A percentile compares a stretch with the other conserved stretches of the same genome.
Evolutionary conservation across 1,140 invertebrate species (phyloP).

Genomic region (Caenorhabditis remanei): DNA sequence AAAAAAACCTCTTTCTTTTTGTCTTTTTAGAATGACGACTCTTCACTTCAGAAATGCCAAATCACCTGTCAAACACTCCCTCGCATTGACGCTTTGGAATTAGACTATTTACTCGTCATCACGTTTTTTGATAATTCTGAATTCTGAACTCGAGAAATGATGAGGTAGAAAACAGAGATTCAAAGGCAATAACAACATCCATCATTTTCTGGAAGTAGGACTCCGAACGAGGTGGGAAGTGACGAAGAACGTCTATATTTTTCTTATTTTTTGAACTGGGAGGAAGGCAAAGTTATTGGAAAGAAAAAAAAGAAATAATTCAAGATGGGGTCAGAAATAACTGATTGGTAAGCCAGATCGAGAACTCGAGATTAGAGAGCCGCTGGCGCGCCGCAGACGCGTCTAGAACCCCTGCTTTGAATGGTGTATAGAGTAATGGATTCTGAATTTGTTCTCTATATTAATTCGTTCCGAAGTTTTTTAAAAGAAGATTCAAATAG

Average conservation of each 20-base stretch:
- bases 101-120: constrained; percentile 17
- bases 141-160: background rate
- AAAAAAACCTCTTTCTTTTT: background rate
- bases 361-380: too few species aligned
- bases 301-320: background rate
- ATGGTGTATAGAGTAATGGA: too few species aligned
- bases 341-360: too few species aligned
- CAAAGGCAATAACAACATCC: background rate
- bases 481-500: too few species aligned
- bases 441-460: too few species aligned
- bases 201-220: constrained; percentile 1
- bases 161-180: background rate
- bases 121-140: too few species aligned
- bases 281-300: background rate
- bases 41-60: background rate
- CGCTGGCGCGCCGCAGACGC: too few species aligned
- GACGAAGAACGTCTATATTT: too few species aligned
- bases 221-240: background rate
- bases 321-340: too few species aligned
- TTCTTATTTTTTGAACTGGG: background rate
- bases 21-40: background rate
- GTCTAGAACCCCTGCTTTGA: too few species aligned
- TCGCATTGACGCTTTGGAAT: background rate
- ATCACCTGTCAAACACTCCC: constrained; percentile 11
- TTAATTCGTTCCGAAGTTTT: too few species aligned